Base-by-base conservation (phyloP, 2,888 invertebrate genomes). In the Ramazzottius varieornatus region DNA sequence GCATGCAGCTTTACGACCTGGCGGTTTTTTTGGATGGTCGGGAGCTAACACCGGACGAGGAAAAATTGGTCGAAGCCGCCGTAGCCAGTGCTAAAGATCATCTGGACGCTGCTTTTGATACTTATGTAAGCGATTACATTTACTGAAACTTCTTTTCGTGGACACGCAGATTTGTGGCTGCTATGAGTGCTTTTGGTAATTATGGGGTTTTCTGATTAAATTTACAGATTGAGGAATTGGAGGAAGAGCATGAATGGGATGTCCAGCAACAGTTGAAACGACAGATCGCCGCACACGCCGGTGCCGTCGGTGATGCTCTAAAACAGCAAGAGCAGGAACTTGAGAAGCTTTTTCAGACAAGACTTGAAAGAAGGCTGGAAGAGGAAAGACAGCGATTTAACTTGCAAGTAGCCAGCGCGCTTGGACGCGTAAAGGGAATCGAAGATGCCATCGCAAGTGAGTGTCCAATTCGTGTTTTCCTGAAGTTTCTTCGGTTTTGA, bases 261-360 rank as follows among this genome's bases (percentile, higher is more conserved):
- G 75, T 91, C 66, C 83, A 86, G 63, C 81, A 82, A 20, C 85
- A 89, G 71, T 75, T 96, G 67, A 86, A 86, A 73, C 81, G 86
- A 65, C 91, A 92, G 72, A 82, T 85, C 1, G 87, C 89, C 71
- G 84, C 89, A 0, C 90, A 92, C 75, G 80, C 83, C 64, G 90
- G 91, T 73, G 77, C 78, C 67, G 69, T 78, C 46, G 73, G 73
- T 67, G 73, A 76, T 65, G 73, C 73, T 2, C 69, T 76, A 2
- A 67, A 68, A 16, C 70, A 72, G 2, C 75, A 75, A 67, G 69
- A 72, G 65, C 68, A 70, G 32, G 72, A 74, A 54, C 68, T 75
- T 13, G 68, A 70, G 8, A 65, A 69, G 46, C 69, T 71, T 32
- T 73, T 71, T 68, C 63, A 33, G 24, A 20, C 24, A 2, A 2